Evolutionary conservation across 2,113 vertebrate species (phyloP), one percentile per base, ranked within the genome.

Genomic region (Fregata magnificens): DNA sequence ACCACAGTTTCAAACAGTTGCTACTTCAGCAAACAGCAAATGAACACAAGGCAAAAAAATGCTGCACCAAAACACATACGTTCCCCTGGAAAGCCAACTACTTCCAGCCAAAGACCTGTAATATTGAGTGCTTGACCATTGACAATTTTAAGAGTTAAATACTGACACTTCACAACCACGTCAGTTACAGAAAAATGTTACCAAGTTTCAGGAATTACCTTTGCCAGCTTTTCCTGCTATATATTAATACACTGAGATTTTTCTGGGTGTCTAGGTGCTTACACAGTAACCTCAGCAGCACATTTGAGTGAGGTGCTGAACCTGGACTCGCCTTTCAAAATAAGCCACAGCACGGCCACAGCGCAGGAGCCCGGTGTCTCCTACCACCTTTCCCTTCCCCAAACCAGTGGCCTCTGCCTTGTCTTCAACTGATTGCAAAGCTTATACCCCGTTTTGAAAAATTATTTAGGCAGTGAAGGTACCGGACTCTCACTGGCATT

Each of bases 1-100:
- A 42, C 25, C 16, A 65, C 25, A 11, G 38, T 36, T 86, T 86
- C 55, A 38, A 81, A 79, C 24, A 82, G 45, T 4, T 56, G 26
- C 52, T 52, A 38, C 15, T 65, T 89, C 52, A 56, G 21, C 56
- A 88, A 86, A 84, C 0, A 77, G 52, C 40, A 92, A 73, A 58
- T 4, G 2, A 92, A 63, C 8, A 38, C 17, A 34, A 56, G 69
- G 72, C 21, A 86, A 78, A 76, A 66, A 77, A 36, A 1, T 1
- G 1, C 52, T 36, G 31, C 38, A 29, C 42, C 2, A 0, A 20
- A 61, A 34, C 9, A 59, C 19, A 9, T 12, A 29, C 2, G 10
- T 25, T 70, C 34, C 38, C 69, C 62, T 28, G 28, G 38, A 79
- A 52, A 83, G 52, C 6, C 2, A 1, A 47, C 38, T 53, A 5